Conservation (phyloP, 2,113 vertebrate genomes). For the Tyrannus savana region DNA sequence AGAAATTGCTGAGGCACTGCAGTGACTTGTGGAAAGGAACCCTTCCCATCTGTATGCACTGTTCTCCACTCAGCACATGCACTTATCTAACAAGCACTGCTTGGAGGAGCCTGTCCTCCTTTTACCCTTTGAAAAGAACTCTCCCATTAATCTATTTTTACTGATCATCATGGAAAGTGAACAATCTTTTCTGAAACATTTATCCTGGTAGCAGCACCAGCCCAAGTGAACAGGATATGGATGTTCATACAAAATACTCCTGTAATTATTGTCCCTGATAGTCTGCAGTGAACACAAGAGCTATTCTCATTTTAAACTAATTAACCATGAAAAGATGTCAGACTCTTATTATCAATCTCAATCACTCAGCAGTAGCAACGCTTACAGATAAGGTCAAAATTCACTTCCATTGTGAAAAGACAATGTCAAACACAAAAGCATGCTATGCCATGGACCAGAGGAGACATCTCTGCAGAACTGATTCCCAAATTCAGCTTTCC, state of each 20-base stretch:
- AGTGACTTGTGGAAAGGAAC: not conserved
- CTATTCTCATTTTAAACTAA: conserved; percentile 31
- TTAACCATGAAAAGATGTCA: conserved; percentile 44
- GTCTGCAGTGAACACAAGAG: not conserved
- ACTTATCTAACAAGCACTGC: not conserved
- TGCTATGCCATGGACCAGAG: not conserved
- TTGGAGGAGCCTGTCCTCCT: not conserved
- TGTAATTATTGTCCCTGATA: conserved; percentile 16
- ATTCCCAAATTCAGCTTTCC: not conserved
- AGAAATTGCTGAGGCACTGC: not conserved
- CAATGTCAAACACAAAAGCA: not conserved
- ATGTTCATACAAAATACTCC: not conserved
- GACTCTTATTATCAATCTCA: conserved; percentile 26
- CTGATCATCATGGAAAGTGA: not conserved
- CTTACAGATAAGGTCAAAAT: conserved; percentile 28
- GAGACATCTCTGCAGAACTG: not conserved
- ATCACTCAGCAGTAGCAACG: not conserved
- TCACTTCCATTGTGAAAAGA: not conserved
- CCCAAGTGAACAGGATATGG: not conserved
- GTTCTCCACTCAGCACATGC: not conserved
- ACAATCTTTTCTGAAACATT: not conserved
- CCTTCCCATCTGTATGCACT: not conserved
- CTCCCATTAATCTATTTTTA: conserved; percentile 5
- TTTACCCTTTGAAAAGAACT: not conserved
- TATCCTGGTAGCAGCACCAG: not conserved